Evolutionary conservation across 1,140 invertebrate genomes (phyloP).

Genomic region (Macrotrachela quadricornifera): DNA sequence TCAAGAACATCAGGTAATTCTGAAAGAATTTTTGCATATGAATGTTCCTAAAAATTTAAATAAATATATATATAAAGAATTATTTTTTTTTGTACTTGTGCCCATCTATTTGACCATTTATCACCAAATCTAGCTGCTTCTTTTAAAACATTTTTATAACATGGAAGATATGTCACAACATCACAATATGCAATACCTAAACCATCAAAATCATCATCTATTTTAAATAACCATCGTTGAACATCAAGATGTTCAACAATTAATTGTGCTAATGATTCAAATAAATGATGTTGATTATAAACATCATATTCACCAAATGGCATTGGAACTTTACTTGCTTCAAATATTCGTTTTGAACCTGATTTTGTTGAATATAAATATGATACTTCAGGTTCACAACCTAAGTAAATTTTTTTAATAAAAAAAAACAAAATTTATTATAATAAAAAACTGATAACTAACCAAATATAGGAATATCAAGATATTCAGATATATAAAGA

Average conservation of each 20-base stretch:
- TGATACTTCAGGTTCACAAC: conserved; percentile 24
- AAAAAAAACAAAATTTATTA: not conserved
- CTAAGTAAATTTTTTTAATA: not conserved
- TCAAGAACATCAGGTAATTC: conserved; percentile 23
- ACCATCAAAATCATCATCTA: conserved; percentile 27
- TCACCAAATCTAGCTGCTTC: conserved; percentile 26
- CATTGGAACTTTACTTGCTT: conserved; percentile 21
- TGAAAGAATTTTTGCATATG: conserved; percentile 25
- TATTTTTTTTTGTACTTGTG: conserved; percentile 16
- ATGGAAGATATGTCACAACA: conserved; percentile 19
- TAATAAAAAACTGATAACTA: not conserved
- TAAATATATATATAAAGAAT: not conserved
- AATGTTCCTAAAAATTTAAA: conserved; percentile 18
- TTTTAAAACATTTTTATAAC: conserved; percentile 25
- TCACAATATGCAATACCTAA: conserved; percentile 27
- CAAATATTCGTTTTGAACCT: conserved; percentile 28
- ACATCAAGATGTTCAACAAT: conserved; percentile 27
- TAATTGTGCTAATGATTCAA: conserved; percentile 26
- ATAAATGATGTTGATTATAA: conserved; percentile 25
- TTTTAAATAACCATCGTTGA: conserved; percentile 27
- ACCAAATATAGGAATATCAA: conserved; percentile 24
- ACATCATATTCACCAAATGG: conserved; percentile 28
- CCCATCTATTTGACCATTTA: conserved; percentile 31
- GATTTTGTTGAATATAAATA: conserved; percentile 28
- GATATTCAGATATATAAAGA: conserved; percentile 20